Evolutionary conservation across 2,797 vertebrate species (phyloP).

Genomic region (Oreochromis mossambicus): DNA sequence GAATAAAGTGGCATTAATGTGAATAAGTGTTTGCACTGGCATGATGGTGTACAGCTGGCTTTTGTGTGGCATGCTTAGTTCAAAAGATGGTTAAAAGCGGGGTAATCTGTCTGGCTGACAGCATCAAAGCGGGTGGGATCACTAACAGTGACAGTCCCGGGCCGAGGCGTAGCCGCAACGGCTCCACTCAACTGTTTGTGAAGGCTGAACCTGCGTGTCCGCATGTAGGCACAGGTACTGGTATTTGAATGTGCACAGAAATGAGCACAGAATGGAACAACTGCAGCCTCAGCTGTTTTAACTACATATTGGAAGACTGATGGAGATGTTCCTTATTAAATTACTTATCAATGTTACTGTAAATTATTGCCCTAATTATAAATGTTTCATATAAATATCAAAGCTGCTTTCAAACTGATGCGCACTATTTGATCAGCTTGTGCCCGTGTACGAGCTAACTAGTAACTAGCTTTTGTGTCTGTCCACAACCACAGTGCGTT

Average conservation of each 20-base stretch:
- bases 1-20: slow-evolving; percentile 59
- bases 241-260: neutral
- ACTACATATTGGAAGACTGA: neutral
- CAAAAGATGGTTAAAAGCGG: slow-evolving; percentile 60
- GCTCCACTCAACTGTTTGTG: slow-evolving; percentile 42
- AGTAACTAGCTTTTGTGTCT: neutral
- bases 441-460: fast-evolving
- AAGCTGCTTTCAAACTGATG: neutral
- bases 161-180: slow-evolving; percentile 30
- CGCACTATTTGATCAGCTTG: neutral
- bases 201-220: slow-evolving; percentile 18
- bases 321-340: neutral
- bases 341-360: neutral
- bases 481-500: neutral
- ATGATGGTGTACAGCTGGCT: slow-evolving; percentile 28
- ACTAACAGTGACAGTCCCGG: slow-evolving; percentile 31
- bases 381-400: neutral
- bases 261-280: neutral
- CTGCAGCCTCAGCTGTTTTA: neutral
- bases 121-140: slow-evolving; percentile 54
- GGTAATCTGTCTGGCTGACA: slow-evolving; percentile 63
- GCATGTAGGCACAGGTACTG: neutral
- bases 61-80: slow-evolving; percentile 57
- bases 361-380: neutral
- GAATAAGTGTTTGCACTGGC: slow-evolving; percentile 56